phyloP scores from a whole-genome alignment of 2,888 invertebrate genomes.

The Apantesis nais region DNA sequence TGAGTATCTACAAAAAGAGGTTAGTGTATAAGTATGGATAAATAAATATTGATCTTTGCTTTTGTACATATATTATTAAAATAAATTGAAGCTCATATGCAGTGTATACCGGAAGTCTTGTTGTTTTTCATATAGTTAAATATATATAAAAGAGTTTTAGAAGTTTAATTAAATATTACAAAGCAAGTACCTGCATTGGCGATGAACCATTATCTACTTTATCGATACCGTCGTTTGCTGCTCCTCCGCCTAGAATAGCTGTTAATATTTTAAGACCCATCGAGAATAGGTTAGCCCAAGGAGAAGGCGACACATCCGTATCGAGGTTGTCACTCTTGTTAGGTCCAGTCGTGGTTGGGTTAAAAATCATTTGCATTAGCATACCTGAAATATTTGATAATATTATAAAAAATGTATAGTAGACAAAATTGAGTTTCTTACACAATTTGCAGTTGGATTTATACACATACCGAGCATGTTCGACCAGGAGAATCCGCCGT shows the following conservation, averaged over 20 bases:
- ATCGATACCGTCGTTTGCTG: slow-evolving; percentile 93
- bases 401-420: not conserved
- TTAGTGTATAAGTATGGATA: slow-evolving; percentile 79
- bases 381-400: slow-evolving; percentile 41
- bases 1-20: slow-evolving; percentile 74
- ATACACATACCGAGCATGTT: slow-evolving; percentile 89
- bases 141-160: slow-evolving; percentile 21
- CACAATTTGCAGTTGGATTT: not conserved
- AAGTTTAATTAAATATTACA: slow-evolving; percentile 19
- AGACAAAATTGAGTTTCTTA: not conserved
- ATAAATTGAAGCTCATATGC: slow-evolving; percentile 42
- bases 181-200: slow-evolving; percentile 92
- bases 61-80: slow-evolving; percentile 54
- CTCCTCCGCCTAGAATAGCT: slow-evolving; percentile 92
- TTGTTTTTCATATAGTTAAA: slow-evolving; percentile 31
- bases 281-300: slow-evolving; percentile 95
- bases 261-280: slow-evolving; percentile 95
- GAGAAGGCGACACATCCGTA: slow-evolving; percentile 89
- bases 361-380: slow-evolving; percentile 95
- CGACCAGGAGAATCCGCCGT: slow-evolving; percentile 94
- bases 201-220: slow-evolving; percentile 95
- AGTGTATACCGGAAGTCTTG: slow-evolving; percentile 26
- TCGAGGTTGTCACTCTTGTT: slow-evolving; percentile 93
- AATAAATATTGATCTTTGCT: slow-evolving; percentile 49
- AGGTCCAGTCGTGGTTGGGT: slow-evolving; percentile 88